Percentiles rank a stretch among this genome's conserved stretches.
phyloP scores from a whole-genome alignment of 2,888 invertebrate genomes.

The Mactromeris polynyma region DNA sequence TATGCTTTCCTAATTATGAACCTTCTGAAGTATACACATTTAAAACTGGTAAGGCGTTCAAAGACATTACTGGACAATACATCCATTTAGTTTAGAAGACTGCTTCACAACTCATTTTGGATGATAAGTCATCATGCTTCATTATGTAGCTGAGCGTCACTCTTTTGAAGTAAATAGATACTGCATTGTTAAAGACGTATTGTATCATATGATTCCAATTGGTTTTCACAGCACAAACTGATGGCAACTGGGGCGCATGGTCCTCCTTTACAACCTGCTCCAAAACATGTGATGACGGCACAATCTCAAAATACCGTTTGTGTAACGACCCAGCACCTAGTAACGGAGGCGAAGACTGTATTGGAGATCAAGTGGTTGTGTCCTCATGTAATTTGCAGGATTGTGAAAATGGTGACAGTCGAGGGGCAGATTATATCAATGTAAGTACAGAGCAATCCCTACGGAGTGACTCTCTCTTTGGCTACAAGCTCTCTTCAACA shows the following conservation, averaged over 20 bases:
- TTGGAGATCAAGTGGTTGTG: conserved; percentile 12
- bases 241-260: conserved; percentile 34
- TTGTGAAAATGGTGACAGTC: not conserved
- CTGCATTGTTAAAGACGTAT: no score
- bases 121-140: no score
- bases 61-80: no score
- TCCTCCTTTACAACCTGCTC: not conserved
- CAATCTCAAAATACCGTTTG: not conserved
- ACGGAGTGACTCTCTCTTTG: no score
- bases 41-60: no score
- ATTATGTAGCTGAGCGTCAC: no score
- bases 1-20: no score
- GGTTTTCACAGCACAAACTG: not conserved
- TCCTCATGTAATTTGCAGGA: conserved; percentile 1
- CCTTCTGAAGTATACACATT: no score
- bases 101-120: no score
- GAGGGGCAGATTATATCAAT: not conserved
- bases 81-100: no score
- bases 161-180: no score
- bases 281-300: conserved; percentile 25
- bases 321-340: conserved; percentile 32
- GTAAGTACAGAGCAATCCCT: not conserved
- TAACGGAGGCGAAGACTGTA: conserved; percentile 18
- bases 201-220: not conserved
- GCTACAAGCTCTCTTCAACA: no score